Percentiles rank a stretch among this genome's conserved stretches.
Conservation (phyloP, 2,888 invertebrate species). For the Mechanitis mazaeus region DNA sequence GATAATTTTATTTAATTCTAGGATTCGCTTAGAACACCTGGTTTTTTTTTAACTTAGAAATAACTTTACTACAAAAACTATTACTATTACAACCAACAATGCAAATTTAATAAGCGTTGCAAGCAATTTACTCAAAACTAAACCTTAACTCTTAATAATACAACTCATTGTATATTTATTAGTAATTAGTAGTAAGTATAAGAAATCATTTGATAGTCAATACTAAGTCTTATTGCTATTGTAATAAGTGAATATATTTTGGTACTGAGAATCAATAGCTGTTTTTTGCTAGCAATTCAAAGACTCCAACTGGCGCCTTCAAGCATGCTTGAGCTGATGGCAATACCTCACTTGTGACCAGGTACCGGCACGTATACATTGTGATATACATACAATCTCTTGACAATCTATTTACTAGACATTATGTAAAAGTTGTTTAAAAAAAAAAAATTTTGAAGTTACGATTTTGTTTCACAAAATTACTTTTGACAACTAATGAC, state of each 20-base stretch:
- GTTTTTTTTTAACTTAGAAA: conserved; percentile 10
- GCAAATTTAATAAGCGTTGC: conserved; percentile 21
- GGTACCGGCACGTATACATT: conserved; percentile 23
- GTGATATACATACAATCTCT: conserved; percentile 11
- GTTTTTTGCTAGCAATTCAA: conserved; percentile 31
- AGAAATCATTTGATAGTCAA: conserved; percentile 10
- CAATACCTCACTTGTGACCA: conserved; percentile 34
- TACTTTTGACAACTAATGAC: too few relatives aligned
- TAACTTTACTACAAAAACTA: conserved; percentile 17
- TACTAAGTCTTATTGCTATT: conserved; percentile 12
- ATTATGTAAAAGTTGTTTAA: too few relatives aligned
- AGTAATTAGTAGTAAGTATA: conserved; percentile 5
- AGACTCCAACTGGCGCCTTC: conserved; percentile 49
- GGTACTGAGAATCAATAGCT: conserved; percentile 8
- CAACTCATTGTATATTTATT: conserved; percentile 20
- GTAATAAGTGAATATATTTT: conserved; percentile 4
- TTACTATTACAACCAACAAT: conserved; percentile 19
- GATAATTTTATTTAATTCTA: not conserved
- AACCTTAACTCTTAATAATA: conserved; percentile 17
- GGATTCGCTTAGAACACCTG: not conserved
- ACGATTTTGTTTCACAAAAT: too few relatives aligned
- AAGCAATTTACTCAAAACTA: conserved; percentile 16
- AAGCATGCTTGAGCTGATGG: conserved; percentile 55
- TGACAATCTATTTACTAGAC: too few relatives aligned
- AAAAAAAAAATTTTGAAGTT: too few relatives aligned